Conservation (phyloP, 2,113 vertebrate species). For the Burhinus bistriatus region DNA sequence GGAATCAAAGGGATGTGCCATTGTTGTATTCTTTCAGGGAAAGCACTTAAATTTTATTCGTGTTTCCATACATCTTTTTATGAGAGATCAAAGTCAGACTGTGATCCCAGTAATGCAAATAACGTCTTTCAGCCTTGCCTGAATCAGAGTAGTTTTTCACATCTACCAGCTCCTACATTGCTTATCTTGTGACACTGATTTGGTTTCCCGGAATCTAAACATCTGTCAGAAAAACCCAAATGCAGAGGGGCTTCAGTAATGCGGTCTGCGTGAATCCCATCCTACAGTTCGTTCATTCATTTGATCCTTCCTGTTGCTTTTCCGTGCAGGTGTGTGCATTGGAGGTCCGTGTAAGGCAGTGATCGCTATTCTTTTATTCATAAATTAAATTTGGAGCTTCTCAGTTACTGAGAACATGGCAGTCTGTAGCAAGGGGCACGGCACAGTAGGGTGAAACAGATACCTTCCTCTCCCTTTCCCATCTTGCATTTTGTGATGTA, state of each 20-base stretch:
- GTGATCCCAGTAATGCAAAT: not conserved
- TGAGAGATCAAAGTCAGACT: not conserved
- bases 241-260: not conserved
- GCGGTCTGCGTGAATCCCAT: not conserved
- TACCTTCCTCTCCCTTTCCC: not conserved
- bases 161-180: not conserved
- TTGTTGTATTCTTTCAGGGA: not conserved
- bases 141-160: not conserved
- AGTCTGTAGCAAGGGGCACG: not conserved
- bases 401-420: not conserved
- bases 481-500: not conserved
- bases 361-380: not conserved
- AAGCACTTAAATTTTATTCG: not conserved
- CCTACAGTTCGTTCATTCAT: accelerated
- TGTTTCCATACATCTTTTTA: not conserved
- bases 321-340: accelerated
- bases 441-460: not conserved
- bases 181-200: not conserved
- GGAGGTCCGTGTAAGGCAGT: not conserved
- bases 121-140: not conserved
- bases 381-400: not conserved
- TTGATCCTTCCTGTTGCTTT: not conserved
- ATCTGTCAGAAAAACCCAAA: not conserved
- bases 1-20: not conserved
- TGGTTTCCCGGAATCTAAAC: not conserved